Percentiles rank a stretch among this genome's conserved stretches.
Evolutionary conservation across 2,888 invertebrate species (phyloP).

Genomic region (Steromphala cineraria): DNA sequence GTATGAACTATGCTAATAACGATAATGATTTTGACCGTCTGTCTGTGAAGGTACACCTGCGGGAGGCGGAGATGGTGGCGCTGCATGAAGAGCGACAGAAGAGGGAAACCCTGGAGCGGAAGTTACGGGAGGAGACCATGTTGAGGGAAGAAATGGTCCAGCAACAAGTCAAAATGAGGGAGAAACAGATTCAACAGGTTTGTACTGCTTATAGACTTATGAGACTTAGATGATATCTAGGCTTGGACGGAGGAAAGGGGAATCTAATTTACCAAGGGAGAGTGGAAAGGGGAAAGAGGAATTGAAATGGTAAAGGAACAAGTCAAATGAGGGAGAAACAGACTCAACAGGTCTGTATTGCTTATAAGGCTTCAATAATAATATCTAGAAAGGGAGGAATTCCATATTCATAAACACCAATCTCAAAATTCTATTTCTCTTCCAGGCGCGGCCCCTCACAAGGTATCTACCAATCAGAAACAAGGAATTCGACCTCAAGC

Average conservation of each 20-base stretch:
- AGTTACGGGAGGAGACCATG: constrained; percentile 75
- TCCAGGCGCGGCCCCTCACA: constrained; percentile 89
- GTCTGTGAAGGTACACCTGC: constrained; percentile 61
- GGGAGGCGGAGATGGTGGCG: constrained; percentile 78
- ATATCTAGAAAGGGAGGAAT: too few relatives aligned
- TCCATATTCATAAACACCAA: too few relatives aligned
- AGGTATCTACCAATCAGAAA: constrained; percentile 93
- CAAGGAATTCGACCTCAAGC: constrained; percentile 87
- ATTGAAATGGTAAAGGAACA: too few relatives aligned
- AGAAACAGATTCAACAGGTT: constrained; percentile 70
- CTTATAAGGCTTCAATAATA: too few relatives aligned
- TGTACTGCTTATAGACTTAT: not conserved
- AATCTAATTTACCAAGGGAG: too few relatives aligned
- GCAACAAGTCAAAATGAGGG: constrained; percentile 74
- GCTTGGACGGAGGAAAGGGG: too few relatives aligned
- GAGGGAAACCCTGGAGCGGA: constrained; percentile 73
- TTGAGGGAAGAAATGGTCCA: constrained; percentile 65
- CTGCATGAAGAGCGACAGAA: constrained; percentile 71
- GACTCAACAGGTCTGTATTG: too few relatives aligned
- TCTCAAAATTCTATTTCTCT: constrained; percentile 58
- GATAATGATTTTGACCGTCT: too few relatives aligned
- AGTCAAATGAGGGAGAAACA: too few relatives aligned
- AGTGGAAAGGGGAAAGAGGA: too few relatives aligned
- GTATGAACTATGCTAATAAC: too few relatives aligned
- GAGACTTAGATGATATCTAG: too few relatives aligned